Percentiles rank a stretch among this genome's conserved stretches.
phyloP scores from a whole-genome alignment of 30 jellyfish, hydroid and myxozoan species.

The Aurelia aurita complex sp. Pacific region DNA sequence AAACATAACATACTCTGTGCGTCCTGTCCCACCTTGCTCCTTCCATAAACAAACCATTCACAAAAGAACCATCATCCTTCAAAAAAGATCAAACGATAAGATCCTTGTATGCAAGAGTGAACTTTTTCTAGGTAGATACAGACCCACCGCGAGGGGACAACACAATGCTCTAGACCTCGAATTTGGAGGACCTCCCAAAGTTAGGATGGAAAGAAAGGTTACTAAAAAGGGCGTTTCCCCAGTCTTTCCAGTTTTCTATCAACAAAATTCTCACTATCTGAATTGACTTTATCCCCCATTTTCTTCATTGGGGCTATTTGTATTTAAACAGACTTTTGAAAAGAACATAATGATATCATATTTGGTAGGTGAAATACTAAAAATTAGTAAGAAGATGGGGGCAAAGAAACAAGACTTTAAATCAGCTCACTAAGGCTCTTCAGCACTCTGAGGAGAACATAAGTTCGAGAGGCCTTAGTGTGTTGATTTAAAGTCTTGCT shows the following conservation, averaged over 20 bases:
- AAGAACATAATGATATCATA: not conserved
- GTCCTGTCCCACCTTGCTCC: slow-evolving; percentile 77
- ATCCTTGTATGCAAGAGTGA: not conserved
- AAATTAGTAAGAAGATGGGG: no score
- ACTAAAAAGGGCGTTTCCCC: no score
- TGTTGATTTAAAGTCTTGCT: no score
- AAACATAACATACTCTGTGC: slow-evolving; percentile 10
- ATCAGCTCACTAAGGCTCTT: no score
- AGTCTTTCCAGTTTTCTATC: not conserved
- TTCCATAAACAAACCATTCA: slow-evolving; percentile 71
- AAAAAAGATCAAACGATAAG: not conserved
- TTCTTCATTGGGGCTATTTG: not conserved
- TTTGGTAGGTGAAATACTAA: no score
- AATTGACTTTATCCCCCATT: not conserved
- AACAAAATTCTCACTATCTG: not conserved
- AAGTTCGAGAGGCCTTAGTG: no score
- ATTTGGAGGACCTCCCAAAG: no score
- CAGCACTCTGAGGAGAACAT: no score
- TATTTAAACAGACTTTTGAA: not conserved
- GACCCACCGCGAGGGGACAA: not conserved
- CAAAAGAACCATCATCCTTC: slow-evolving; percentile 75
- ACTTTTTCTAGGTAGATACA: not conserved
- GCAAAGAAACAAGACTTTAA: no score
- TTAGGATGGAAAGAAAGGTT: no score
- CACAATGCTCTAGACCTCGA: not conserved